Evolutionary conservation across 2,113 vertebrate genomes (phyloP).

Genomic region (Guaruba guarouba): DNA sequence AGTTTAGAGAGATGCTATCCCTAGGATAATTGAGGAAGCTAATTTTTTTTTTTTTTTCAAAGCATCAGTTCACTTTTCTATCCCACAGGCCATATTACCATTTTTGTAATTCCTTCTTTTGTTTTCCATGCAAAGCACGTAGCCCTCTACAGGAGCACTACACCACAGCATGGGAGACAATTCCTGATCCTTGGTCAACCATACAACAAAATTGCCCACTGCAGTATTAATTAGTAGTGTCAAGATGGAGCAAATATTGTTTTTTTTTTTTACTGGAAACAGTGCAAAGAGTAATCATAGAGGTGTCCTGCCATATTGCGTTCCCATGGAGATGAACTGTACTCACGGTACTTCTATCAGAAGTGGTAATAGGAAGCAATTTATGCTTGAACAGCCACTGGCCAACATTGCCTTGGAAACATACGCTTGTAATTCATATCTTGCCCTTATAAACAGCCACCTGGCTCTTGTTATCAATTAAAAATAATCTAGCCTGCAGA

Average conservation of each 20-base stretch:
- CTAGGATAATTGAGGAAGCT: background rate
- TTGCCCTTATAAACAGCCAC: conserved; percentile 16
- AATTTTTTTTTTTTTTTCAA: fast-evolving
- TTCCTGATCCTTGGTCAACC: background rate
- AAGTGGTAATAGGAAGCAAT: background rate
- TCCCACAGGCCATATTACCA: background rate
- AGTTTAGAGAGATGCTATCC: background rate
- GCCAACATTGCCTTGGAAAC: conserved; percentile 1
- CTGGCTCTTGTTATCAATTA: conserved; percentile 23
- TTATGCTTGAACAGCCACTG: conserved; percentile 9
- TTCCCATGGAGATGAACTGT: background rate
- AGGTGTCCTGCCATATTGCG: background rate
- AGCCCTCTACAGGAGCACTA: background rate
- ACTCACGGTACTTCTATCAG: background rate
- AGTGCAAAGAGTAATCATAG: background rate
- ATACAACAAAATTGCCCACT: background rate
- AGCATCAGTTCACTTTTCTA: background rate
- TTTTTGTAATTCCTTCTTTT: background rate
- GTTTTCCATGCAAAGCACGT: background rate
- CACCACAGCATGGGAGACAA: background rate
- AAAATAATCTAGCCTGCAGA: conserved; percentile 6
- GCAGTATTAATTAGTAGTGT: background rate
- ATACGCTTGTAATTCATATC: background rate
- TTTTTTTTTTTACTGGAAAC: background rate
- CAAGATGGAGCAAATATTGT: background rate